A percentile compares a stretch with the other conserved stretches of the same genome.
Evolutionary conservation across 2,888 invertebrate genomes (phyloP).

Genomic region (Myopa tessellatipennis): DNA sequence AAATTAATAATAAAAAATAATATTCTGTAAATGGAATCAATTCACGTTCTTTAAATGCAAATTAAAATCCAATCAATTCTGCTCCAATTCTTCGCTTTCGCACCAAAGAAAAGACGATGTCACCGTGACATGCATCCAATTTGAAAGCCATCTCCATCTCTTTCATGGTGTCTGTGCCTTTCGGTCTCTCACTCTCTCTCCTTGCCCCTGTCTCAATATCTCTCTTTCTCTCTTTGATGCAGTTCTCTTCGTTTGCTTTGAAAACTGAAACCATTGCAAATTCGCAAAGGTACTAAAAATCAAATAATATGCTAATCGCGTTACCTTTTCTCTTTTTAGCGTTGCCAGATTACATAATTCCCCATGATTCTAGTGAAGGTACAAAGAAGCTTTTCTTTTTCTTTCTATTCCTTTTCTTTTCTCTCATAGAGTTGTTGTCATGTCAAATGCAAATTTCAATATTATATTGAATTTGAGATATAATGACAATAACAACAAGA

Average conservation of each 20-base stretch:
- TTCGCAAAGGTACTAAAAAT: slow-evolving; percentile 31
- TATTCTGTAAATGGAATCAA: too few relatives aligned
- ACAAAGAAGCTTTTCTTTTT: not conserved
- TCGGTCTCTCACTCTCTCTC: not conserved
- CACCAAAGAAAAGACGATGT: too few relatives aligned
- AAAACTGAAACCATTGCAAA: slow-evolving; percentile 35
- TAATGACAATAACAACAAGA: not conserved
- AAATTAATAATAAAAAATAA: too few relatives aligned
- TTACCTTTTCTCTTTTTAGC: slow-evolving; percentile 14
- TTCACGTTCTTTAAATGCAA: too few relatives aligned
- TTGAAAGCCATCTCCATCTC: too few relatives aligned
- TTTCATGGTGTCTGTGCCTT: not conserved
- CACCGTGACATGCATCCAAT: not conserved
- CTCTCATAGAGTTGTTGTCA: slow-evolving; percentile 13
- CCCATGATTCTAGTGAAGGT: not conserved
- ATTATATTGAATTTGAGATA: slow-evolving; percentile 26
- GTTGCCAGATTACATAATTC: slow-evolving; percentile 7
- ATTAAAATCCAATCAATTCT: too few relatives aligned
- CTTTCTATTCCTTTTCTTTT: not conserved
- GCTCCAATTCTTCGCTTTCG: too few relatives aligned
- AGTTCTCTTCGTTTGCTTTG: not conserved
- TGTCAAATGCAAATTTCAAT: slow-evolving; percentile 47
- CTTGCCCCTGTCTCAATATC: not conserved
- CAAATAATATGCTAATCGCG: slow-evolving; percentile 39
- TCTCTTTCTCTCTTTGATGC: not conserved